Evolutionary conservation across 2,797 vertebrate genomes (phyloP).

Genomic region (Pyrrhura leucotis): DNA sequence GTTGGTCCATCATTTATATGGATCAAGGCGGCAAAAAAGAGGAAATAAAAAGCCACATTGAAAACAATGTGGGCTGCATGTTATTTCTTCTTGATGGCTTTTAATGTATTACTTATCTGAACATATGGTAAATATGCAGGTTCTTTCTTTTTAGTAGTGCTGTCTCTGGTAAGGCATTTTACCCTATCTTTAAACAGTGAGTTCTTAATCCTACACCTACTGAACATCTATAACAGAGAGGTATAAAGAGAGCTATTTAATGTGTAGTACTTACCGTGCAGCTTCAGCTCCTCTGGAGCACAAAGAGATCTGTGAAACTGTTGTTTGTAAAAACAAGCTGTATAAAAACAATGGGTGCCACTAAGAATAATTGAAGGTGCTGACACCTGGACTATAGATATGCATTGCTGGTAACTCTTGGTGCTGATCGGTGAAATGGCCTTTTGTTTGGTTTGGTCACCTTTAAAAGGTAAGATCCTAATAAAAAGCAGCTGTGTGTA

Average conservation of each 20-base stretch:
- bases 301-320: neutral
- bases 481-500: neutral
- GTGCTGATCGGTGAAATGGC: neutral
- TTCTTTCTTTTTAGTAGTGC: neutral
- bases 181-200: neutral
- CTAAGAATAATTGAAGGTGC: neutral
- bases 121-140: neutral
- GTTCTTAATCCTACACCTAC: neutral
- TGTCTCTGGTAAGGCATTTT: neutral
- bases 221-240: neutral
- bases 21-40: neutral
- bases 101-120: constrained; percentile 32
- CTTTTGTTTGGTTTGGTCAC: neutral
- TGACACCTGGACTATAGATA: neutral
- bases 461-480: neutral
- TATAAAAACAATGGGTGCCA: neutral
- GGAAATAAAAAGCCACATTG: neutral
- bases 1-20: constrained; percentile 42
- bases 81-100: constrained; percentile 32
- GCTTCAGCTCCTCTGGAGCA: neutral
- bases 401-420: neutral
- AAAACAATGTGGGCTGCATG: neutral
- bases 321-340: neutral
- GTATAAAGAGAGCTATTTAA: constrained; percentile 1
- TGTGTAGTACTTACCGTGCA: neutral